Evolutionary conservation across 2,113 vertebrate genomes (phyloP).

Genomic region (Athene cunicularia): DNA sequence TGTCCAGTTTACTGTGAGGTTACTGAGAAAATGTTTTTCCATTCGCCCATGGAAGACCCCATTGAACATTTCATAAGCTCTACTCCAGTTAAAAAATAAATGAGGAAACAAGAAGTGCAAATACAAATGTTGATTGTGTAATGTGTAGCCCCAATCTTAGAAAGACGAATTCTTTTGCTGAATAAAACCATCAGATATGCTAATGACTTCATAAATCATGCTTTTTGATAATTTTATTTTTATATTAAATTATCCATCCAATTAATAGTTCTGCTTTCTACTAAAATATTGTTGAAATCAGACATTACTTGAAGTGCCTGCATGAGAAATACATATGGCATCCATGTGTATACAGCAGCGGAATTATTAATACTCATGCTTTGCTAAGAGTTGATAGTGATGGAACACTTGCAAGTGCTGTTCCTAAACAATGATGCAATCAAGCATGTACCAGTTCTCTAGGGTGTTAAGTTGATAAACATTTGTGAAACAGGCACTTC

Average conservation of each 20-base stretch:
- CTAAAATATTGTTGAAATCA: constrained; percentile 7
- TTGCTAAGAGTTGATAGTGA: constrained; percentile 16
- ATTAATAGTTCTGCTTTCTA: constrained; percentile 17
- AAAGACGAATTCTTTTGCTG: neutral
- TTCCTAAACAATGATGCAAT: constrained; percentile 63
- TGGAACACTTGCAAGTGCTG: constrained; percentile 15
- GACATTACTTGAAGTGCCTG: neutral
- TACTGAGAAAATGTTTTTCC: neutral
- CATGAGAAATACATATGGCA: constrained; percentile 19
- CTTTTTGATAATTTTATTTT: constrained; percentile 12
- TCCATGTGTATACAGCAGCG: constrained; percentile 30
- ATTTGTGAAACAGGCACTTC: constrained; percentile 6
- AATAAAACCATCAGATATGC: neutral
- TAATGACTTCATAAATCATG: neutral
- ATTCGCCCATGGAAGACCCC: neutral
- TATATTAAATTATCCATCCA: neutral
- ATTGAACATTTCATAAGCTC: neutral
- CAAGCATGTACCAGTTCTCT: neutral
- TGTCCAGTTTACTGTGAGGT: neutral
- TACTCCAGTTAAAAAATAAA: neutral
- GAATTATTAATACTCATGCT: neutral
- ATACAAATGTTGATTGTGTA: neutral
- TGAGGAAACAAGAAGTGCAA: neutral
- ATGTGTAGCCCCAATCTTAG: neutral
- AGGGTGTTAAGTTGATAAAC: constrained; percentile 6